phyloP scores from a whole-genome alignment of 2,797 vertebrate species.

The Dermochelys coriacea region DNA sequence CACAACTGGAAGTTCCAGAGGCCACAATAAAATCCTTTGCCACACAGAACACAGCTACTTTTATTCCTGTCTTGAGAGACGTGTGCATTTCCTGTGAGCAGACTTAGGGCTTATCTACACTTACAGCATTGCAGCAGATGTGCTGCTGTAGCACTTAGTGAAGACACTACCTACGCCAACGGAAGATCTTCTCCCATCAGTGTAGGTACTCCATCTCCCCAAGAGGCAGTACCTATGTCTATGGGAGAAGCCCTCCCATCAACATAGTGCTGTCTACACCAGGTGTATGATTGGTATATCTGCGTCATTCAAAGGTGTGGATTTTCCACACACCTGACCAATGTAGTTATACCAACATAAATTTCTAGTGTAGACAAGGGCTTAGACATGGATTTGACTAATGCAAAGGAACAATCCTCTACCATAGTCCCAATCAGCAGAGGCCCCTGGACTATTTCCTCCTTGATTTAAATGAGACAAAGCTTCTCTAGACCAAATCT shows the following conservation, averaged over 20 bases:
- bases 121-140: background rate
- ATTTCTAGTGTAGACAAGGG: background rate
- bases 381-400: background rate
- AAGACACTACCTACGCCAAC: background rate
- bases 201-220: background rate
- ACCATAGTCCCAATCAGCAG: background rate
- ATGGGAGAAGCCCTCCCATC: background rate
- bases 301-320: background rate
- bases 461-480: background rate
- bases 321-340: background rate
- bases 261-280: background rate
- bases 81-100: too few relatives aligned
- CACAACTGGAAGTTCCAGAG: background rate
- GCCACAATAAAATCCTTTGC: accelerated
- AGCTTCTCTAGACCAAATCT: background rate
- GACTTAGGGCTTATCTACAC: too few relatives aligned
- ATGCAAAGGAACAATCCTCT: background rate
- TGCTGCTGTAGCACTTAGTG: background rate
- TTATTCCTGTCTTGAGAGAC: slow-evolving; percentile 9
- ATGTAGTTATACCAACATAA: background rate
- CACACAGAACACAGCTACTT: slow-evolving; percentile 55
- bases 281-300: background rate
- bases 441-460: background rate
- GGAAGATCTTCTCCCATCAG: background rate
- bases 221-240: background rate